Evolutionary conservation across 2,888 invertebrate genomes (phyloP).

Genomic region (Coleophora deauratella): DNA sequence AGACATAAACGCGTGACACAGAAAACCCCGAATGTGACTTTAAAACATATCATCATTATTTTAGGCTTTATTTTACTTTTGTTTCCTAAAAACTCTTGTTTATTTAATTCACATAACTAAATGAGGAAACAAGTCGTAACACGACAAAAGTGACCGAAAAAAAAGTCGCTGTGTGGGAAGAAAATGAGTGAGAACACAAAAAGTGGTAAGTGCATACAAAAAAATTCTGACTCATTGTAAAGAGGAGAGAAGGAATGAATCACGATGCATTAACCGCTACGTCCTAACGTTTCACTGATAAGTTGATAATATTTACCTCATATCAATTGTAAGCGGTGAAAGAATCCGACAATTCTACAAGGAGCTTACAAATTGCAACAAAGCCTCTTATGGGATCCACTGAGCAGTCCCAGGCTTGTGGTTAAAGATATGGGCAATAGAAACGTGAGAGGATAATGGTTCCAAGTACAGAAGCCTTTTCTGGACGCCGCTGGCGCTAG

Average conservation of each 20-base stretch:
- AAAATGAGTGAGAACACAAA: too few species aligned
- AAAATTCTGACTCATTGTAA: too few species aligned
- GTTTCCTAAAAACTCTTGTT: too few species aligned
- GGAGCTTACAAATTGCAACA: constrained; percentile 15
- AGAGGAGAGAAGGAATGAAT: constrained; percentile 37
- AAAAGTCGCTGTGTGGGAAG: too few species aligned
- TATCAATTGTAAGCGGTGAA: constrained; percentile 33
- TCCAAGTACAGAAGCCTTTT: constrained; percentile 42
- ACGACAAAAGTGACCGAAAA: too few species aligned
- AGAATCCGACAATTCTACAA: constrained; percentile 23
- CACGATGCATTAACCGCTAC: constrained; percentile 37
- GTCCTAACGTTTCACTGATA: constrained; percentile 47
- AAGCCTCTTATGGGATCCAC: constrained; percentile 1
- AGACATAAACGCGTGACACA: constrained; percentile 21
- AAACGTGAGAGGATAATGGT: too few species aligned
- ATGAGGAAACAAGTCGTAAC: too few species aligned
- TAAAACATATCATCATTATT: too few species aligned
- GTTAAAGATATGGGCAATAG: neutral
- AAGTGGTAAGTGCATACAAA: too few species aligned
- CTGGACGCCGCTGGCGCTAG: constrained; percentile 49
- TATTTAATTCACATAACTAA: too few species aligned
- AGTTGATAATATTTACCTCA: constrained; percentile 37
- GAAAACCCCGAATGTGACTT: too few species aligned
- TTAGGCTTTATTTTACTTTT: too few species aligned
- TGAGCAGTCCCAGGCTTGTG: neutral